These are phyloP conservation scores for Alloplasta piceator DNA, from an alignment of 2,888 invertebrate genomes.

Conservation along the genomic window DNA sequence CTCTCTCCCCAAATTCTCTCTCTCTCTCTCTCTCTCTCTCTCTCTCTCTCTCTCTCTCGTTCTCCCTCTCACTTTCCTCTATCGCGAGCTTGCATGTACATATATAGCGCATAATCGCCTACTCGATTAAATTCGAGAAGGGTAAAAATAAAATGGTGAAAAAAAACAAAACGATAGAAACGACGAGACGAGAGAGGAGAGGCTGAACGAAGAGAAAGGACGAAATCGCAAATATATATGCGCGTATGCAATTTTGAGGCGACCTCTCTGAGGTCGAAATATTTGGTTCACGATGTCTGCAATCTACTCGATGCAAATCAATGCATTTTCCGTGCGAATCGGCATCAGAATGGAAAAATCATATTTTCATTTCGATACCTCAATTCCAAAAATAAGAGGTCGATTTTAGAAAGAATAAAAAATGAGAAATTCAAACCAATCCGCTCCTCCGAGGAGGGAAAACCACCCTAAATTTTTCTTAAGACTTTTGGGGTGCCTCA, in stretches of 20 bases:
- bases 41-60: constrained; percentile 21
- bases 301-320: constrained; percentile 20
- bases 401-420: no score
- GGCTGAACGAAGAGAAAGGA: constrained; percentile 23
- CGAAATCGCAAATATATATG: constrained; percentile 22
- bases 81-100: neutral
- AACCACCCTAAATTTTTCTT: no score
- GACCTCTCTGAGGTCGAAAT: constrained; percentile 31
- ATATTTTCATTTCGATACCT: neutral
- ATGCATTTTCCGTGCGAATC: neutral
- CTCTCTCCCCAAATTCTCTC: constrained; percentile 32
- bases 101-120: constrained; percentile 14
- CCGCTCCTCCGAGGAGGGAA: no score
- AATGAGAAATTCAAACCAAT: no score
- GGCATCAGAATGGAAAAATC: neutral
- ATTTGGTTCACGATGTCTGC: constrained; percentile 40
- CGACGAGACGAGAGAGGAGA: constrained; percentile 1
- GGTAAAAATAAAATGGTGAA: constrained; percentile 68
- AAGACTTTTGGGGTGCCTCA: no score
- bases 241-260: constrained; percentile 4
- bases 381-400: neutral
- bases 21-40: constrained; percentile 30
- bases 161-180: constrained; percentile 11
- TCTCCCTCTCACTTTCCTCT: neutral
- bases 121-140: constrained; percentile 74